Evolutionary conservation across 2,113 vertebrate species (phyloP).

Genomic region (Ifrita kowaldi): DNA sequence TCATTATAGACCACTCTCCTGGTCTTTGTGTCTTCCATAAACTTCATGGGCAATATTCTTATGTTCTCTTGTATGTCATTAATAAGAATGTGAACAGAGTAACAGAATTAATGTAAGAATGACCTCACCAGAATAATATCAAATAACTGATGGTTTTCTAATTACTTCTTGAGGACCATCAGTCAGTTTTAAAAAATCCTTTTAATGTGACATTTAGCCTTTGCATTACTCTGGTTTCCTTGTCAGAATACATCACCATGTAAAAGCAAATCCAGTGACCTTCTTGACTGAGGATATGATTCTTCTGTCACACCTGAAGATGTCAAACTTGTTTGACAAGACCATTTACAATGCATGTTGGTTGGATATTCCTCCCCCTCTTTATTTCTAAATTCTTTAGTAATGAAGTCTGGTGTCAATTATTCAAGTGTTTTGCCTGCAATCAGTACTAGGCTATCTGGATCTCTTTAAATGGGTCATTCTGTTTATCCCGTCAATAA

Average conservation of each 20-base stretch:
- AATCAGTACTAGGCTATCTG: neutral
- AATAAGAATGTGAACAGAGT: neutral
- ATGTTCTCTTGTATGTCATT: neutral
- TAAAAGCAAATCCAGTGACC: neutral
- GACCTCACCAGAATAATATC: neutral
- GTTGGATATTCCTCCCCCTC: neutral
- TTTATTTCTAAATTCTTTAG: neutral
- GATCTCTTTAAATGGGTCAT: neutral
- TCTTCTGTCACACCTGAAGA: neutral
- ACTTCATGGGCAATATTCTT: neutral
- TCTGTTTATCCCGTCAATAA: neutral
- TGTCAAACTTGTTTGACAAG: neutral
- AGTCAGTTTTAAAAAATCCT: neutral
- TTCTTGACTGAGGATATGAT: neutral
- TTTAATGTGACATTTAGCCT: neutral
- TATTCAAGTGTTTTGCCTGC: neutral
- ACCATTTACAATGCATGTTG: neutral
- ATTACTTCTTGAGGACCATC: neutral
- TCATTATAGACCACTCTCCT: neutral
- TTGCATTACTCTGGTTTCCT: neutral
- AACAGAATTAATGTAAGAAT: neutral
- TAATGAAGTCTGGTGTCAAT: neutral
- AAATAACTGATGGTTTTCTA: neutral
- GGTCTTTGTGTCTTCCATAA: neutral
- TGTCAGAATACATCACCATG: neutral